Base-by-base conservation (phyloP, 2,888 invertebrate species). In the Diarsia mendica region DNA sequence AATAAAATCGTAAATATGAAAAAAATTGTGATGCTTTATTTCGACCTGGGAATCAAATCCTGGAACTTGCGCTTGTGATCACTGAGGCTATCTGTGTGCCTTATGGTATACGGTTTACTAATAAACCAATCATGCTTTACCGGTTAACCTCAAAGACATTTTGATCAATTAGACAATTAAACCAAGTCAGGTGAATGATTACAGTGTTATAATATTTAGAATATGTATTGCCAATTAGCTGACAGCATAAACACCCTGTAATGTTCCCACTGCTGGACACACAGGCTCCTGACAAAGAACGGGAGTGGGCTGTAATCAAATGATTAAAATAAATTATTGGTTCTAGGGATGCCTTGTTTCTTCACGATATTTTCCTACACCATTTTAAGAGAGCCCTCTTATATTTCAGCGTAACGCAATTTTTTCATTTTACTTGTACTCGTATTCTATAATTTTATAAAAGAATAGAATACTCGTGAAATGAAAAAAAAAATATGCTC, bases 151-250 rank as follows among this genome's bases (percentile, higher is more conserved):
- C 76, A 67, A 68, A 77, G 58, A n/a, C 70, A 28, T 49, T 10
- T n/a, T 1, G 0, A 51, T 11, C 46, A 60, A 28, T 51, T 3
- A 20, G 39, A 63, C n/a, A n/a, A n/a, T 46, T 33, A 33, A n/a
- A n/a, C n/a, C n/a, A n/a, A 64, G 44, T 83, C 58, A 72, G 11
- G 23, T 83, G 71, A 49, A 44, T 67, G 23, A 82, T 77, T 77
- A n/a, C 20, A 33, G 0, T 65, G 23, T 49, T 15, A 51, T 48
- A 39, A 65, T 68, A 73, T 28, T 65, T 49, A 66, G 33, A n/a
- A 65, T 69, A 77, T 69, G 51, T 33, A 69, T 69, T 65, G 39
- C 39, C 58, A n/a, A 61, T 77, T 69, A 77, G 20, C 8, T 44
- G n/a, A 23, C 6, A 44, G 63, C n/a, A 63, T 63, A 44, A 63